phyloP scores from a whole-genome alignment of 2,888 invertebrate genomes.

The Drosophila crucigera region DNA sequence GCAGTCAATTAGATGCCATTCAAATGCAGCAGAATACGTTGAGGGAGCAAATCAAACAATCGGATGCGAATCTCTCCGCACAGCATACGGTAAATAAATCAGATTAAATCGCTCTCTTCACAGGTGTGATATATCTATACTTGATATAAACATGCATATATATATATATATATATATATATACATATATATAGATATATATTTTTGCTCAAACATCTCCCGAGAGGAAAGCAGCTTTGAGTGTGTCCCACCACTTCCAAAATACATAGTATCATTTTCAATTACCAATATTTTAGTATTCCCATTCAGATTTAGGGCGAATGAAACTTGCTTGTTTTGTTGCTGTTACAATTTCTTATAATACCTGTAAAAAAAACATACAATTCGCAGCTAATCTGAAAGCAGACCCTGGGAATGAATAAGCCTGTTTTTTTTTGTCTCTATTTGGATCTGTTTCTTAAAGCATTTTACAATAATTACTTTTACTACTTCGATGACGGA shows the following conservation, averaged over 20 bases:
- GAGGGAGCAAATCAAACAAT: constrained; percentile 97
- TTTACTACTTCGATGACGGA: neutral
- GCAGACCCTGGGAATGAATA: neutral
- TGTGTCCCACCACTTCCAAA: constrained; percentile 5
- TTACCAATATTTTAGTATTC: constrained; percentile 7
- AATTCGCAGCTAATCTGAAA: neutral
- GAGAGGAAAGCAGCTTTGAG: constrained; percentile 29
- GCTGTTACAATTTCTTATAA: neutral
- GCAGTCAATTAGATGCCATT: constrained; percentile 87
- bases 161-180: constrained; percentile 19
- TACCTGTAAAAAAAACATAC: neutral
- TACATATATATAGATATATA: constrained; percentile 21
- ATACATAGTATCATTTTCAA: neutral
- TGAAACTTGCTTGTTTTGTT: neutral
- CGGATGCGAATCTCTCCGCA: constrained; percentile 97
- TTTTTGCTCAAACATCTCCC: constrained; percentile 19
- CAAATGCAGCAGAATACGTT: constrained; percentile 92
- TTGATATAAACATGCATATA: constrained; percentile 19
- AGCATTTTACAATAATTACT: neutral
- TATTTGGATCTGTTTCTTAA: no score
- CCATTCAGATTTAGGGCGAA: neutral
- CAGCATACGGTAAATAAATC: constrained; percentile 92
- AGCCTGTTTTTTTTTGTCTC: neutral
- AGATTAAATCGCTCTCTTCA: constrained; percentile 26
- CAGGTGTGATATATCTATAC: constrained; percentile 37